phyloP scores from a whole-genome alignment of 2,797 vertebrate genomes.

The Amniataba percoides region DNA sequence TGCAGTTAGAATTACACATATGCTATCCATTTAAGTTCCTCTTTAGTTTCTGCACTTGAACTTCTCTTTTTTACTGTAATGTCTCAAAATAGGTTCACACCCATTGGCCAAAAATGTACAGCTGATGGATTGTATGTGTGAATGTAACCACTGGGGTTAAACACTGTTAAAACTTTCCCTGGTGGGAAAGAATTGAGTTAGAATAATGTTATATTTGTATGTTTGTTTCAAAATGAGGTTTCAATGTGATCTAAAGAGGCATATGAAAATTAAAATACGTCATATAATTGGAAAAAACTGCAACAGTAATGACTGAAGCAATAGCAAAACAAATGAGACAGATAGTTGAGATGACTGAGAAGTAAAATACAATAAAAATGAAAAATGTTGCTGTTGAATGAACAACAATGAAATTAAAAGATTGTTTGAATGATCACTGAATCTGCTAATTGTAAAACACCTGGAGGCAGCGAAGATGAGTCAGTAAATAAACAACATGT shows the following conservation, averaged over 20 bases:
- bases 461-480: not conserved
- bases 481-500: not conserved
- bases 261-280: not conserved
- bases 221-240: not conserved
- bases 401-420: not conserved
- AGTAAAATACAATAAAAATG: not conserved
- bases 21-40: conserved; percentile 8
- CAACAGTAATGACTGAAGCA: not conserved
- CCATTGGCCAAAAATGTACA: not conserved
- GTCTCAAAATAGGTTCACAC: conserved; percentile 2
- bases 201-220: not conserved
- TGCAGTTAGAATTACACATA: not conserved
- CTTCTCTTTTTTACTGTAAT: not conserved
- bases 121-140: not conserved
- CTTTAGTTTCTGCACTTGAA: conserved; percentile 22
- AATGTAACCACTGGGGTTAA: not conserved
- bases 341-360: not conserved
- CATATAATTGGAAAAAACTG: not conserved
- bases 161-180: not conserved
- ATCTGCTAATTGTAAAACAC: not conserved
- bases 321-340: not conserved
- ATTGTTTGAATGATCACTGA: not conserved
- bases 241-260: not conserved
- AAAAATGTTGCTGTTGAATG: not conserved
- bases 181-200: not conserved